A percentile compares a stretch with the other conserved stretches of the same genome.
Conservation (phyloP, 1,140 invertebrate species). For the Liolophura sinensis region DNA sequence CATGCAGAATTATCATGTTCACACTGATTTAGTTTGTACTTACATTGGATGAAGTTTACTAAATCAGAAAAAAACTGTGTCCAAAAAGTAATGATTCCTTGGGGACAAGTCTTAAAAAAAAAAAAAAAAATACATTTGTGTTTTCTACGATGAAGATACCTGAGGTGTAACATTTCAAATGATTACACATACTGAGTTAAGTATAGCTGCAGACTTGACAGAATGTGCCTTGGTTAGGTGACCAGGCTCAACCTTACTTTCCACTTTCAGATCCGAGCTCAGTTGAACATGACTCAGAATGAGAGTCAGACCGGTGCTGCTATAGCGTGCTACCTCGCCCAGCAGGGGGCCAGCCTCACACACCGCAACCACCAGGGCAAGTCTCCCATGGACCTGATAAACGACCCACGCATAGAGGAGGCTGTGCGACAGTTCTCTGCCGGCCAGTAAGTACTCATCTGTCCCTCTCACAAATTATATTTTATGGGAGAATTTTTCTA, state of each 20-base stretch:
- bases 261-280: slow-evolving; percentile 35
- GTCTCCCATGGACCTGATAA: slow-evolving; percentile 65
- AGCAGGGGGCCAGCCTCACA: slow-evolving; percentile 69
- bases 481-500: no score
- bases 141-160: no score
- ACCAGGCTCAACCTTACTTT: not conserved
- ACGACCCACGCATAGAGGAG: slow-evolving; percentile 56
- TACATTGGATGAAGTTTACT: not conserved
- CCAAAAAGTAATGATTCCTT: no score
- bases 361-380: slow-evolving; percentile 70
- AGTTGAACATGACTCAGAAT: slow-evolving; percentile 40
- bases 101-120: no score
- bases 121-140: no score
- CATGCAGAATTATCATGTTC: no score
- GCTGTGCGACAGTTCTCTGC: slow-evolving; percentile 46
- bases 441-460: slow-evolving; percentile 40
- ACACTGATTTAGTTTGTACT: not conserved
- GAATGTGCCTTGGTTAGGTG: not conserved
- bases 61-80: not conserved
- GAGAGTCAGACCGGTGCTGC: slow-evolving; percentile 56
- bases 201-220: no score
- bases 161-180: no score
- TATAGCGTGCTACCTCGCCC: slow-evolving; percentile 72
- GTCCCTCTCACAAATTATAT: no score
- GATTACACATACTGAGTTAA: no score